Evolutionary conservation across 1,140 invertebrate genomes (phyloP).

Genomic region (Brachionus calyciflorus): DNA sequence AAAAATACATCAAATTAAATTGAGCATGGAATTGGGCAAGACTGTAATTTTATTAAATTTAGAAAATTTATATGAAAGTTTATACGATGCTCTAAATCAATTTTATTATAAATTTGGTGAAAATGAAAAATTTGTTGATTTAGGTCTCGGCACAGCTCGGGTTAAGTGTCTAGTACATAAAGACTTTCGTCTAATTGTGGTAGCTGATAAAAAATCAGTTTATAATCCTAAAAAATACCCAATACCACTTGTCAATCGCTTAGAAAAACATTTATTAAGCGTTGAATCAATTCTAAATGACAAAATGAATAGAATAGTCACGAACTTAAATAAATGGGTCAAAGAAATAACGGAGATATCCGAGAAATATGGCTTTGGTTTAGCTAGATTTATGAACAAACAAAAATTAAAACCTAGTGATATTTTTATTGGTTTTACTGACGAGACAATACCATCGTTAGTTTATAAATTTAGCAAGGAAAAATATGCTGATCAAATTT

Average conservation of each 20-base stretch:
- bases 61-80: conserved; percentile 57
- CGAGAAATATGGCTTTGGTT: background rate
- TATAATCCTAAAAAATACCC: conserved; percentile 53
- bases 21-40: conserved; percentile 58
- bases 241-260: conserved; percentile 56
- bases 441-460: conserved; percentile 53
- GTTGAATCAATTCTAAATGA: conserved; percentile 52
- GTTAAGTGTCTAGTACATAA: conserved; percentile 57
- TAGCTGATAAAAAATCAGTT: conserved; percentile 56
- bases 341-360: conserved; percentile 49
- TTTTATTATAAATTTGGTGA: conserved; percentile 56
- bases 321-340: conserved; percentile 52
- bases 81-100: conserved; percentile 59
- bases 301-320: conserved; percentile 49
- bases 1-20: conserved; percentile 58
- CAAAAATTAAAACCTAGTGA: background rate
- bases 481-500: background rate
- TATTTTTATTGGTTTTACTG: conserved; percentile 51
- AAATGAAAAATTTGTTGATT: conserved; percentile 55
- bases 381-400: background rate
- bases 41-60: conserved; percentile 57
- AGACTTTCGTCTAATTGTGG: conserved; percentile 55
- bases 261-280: conserved; percentile 56
- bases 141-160: conserved; percentile 56
- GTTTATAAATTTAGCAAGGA: conserved; percentile 50